These are phyloP conservation scores for Astreopora myriophthalma DNA, from an alignment of 64 coral and sea anemone genomes.

Conservation along the genomic window DNA sequence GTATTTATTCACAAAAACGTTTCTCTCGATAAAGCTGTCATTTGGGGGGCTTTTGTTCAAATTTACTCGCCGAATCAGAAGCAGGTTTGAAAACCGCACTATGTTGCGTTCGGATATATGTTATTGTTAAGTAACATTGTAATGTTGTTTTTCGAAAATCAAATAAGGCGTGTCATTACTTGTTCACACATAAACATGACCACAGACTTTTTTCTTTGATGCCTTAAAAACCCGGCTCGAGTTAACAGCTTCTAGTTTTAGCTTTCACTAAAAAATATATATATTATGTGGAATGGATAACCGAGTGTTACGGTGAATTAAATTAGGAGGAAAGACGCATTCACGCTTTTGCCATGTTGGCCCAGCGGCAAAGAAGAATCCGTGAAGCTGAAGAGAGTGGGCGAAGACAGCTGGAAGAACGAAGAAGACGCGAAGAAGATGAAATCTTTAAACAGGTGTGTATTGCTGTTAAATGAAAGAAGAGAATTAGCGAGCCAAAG, in stretches of 20 bases:
- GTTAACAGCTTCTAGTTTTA: neutral
- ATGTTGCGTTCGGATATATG: neutral
- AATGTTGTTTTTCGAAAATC: neutral
- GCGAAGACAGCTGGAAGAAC: constrained; percentile 88
- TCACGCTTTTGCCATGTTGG: constrained; percentile 98
- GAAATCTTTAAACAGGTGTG: constrained; percentile 98
- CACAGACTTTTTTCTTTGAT: neutral
- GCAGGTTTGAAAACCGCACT: neutral
- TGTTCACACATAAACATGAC: neutral
- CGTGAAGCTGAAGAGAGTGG: constrained; percentile 98
- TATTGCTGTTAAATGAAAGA: neutral
- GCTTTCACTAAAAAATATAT: neutral
- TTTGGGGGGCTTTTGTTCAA: neutral
- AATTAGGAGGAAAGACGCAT: constrained; percentile 91
- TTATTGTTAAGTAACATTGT: neutral
- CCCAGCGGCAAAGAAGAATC: constrained; percentile 92
- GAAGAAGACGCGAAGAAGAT: constrained; percentile 93
- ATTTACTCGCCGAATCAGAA: neutral
- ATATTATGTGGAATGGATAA: neutral
- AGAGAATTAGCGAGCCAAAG: no score
- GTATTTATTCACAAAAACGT: neutral
- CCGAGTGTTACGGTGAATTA: constrained; percentile 8
- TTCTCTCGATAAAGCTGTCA: neutral
- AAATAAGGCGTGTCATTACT: neutral
- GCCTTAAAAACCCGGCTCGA: neutral